Conservation (phyloP, 2,888 invertebrate genomes). For the Pristionchus fissidentatus region DNA sequence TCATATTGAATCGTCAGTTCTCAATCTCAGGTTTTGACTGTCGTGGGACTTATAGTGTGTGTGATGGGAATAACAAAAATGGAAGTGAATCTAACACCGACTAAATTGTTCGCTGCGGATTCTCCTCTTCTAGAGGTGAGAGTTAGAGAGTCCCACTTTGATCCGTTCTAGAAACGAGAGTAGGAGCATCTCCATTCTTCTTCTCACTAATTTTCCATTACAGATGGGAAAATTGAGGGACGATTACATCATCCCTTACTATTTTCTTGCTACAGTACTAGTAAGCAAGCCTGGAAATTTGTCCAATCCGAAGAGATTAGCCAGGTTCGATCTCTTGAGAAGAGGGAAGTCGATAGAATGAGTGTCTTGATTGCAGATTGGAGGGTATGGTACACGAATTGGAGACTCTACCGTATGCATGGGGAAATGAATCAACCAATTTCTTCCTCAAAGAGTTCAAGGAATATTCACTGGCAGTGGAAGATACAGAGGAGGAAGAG, state of each 20-base stretch:
- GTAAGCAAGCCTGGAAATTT: conserved; percentile 68
- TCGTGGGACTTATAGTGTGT: neutral
- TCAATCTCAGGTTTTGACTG: neutral
- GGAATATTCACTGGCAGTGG: conserved; percentile 32
- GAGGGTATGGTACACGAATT: conserved; percentile 64
- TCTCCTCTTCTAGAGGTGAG: conserved; percentile 67
- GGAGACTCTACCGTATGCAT: conserved; percentile 66
- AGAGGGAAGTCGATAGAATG: neutral
- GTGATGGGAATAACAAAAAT: conserved; percentile 71
- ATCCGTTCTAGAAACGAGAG: too few relatives aligned
- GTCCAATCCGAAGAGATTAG: conserved; percentile 55
- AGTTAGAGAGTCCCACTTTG: too few relatives aligned
- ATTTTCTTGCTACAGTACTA: conserved; percentile 63
- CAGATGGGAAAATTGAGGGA: conserved; percentile 71
- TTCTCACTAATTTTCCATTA: neutral
- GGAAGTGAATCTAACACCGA: conserved; percentile 72
- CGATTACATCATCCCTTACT: conserved; percentile 71
- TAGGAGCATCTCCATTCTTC: neutral
- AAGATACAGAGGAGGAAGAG: conserved; percentile 14
- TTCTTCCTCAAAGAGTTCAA: conserved; percentile 54
- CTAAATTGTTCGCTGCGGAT: conserved; percentile 71
- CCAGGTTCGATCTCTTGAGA: neutral
- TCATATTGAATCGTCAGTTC: neutral
- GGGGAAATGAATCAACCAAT: conserved; percentile 66
- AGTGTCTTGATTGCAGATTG: conserved; percentile 49